Evolutionary conservation across 2,888 invertebrate genomes (phyloP), one percentile per base, ranked within the genome.

Genomic region (Agonum fuliginosum): DNA sequence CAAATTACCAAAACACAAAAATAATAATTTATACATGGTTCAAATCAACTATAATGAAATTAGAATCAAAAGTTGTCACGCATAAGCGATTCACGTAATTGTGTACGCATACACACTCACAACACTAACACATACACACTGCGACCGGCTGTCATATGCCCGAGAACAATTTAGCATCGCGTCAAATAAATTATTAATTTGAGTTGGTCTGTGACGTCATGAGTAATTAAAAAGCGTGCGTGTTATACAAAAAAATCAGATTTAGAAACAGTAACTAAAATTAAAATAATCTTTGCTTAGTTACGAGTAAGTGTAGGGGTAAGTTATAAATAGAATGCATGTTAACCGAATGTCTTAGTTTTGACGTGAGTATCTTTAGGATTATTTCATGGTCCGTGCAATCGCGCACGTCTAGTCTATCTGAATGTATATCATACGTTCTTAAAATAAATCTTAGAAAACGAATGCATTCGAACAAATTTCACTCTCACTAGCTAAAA

Each of bases 181-280:
- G 30, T 19, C 30, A n/a, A 34, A 62, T 62, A 62, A 62, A 62
- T 62, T 62, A 62, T 62, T 62, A 62, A 62, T 62, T 34, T 37
- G 17, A 62, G 62, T 62, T 82, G 82, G 81, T 81, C 80, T 80
- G 82, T 83, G 82, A 82, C 83, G 82, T 83, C 83, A 84, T 78
- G 79, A 20, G 83, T 83, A 84, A 85, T 84, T 84, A 84, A 83
- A 83, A 79, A 79, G 74, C 70, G 78, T 69, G 81, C 80, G 80
- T 81, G 82, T 81, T 81, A 81, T 82, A 81, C 79, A 83, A 82
- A 84, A 84, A 84, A 84, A 83, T 83, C 83, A 82, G 81, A 84
- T 84, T 83, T 84, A 83, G 84, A 83, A 83, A 82, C 82, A 78
- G 83, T 82, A 83, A 84, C 85, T 84, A 85, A 85, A 85, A 85